These are phyloP conservation scores for Clitarchus hookeri DNA, from an alignment of 2,888 invertebrate species.

Conservation along the genomic window DNA sequence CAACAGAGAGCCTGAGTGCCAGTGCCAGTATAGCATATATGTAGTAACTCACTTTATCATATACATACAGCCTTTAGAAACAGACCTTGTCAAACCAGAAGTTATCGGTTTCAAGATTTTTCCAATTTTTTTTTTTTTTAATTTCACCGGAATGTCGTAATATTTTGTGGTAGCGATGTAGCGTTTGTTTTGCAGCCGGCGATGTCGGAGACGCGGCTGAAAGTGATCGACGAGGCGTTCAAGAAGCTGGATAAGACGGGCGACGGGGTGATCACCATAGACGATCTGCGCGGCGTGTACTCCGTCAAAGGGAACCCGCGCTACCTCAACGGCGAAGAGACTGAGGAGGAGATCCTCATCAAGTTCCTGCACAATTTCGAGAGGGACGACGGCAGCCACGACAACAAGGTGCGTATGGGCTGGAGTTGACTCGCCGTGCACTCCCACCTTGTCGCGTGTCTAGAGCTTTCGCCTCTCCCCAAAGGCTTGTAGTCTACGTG, in stretches of 20 bases:
- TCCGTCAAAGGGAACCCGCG: constrained; percentile 81
- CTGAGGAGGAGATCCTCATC: constrained; percentile 77
- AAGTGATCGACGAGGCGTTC: constrained; percentile 80
- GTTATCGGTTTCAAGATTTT: neutral
- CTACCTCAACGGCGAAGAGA: constrained; percentile 85
- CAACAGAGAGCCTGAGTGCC: too few relatives aligned
- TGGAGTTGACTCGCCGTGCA: too few relatives aligned
- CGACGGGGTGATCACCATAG: constrained; percentile 78
- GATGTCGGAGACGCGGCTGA: constrained; percentile 73
- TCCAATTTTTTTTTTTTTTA: neutral
- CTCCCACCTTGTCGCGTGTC: too few relatives aligned
- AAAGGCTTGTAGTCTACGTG: too few relatives aligned
- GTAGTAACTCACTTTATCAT: too few relatives aligned
- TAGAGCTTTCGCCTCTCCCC: too few relatives aligned
- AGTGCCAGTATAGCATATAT: too few relatives aligned
- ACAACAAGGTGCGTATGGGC: constrained; percentile 73
- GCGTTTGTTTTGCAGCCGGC: constrained; percentile 67
- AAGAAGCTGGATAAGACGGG: constrained; percentile 85
- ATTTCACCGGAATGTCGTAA: too few relatives aligned
- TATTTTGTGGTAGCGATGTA: too few relatives aligned
- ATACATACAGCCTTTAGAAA: too few relatives aligned
- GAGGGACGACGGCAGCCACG: constrained; percentile 64
- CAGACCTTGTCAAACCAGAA: too few relatives aligned
- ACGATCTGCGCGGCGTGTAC: constrained; percentile 79
- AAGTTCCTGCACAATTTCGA: constrained; percentile 87